phyloP scores from a whole-genome alignment of 2,888 invertebrate species.

The Eurytoma californica region DNA sequence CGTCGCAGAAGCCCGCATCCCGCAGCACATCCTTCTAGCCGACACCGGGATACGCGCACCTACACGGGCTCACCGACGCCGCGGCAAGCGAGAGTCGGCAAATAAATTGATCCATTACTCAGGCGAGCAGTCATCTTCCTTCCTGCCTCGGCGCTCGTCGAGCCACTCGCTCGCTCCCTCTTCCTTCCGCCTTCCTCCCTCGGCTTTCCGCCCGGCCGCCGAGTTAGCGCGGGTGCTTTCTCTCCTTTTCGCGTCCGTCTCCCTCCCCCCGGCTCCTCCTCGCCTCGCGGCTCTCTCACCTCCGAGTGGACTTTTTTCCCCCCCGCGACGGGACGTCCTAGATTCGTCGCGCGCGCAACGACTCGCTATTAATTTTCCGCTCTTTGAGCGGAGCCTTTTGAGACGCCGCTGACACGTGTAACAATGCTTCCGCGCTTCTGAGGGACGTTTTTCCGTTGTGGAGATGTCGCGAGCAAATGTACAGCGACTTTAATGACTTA shows the following conservation, averaged over 20 bases:
- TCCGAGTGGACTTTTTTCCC: slow-evolving; percentile 26
- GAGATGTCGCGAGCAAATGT: not conserved
- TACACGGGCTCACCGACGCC: slow-evolving; percentile 10
- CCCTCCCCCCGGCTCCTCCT: not conserved
- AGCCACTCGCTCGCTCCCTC: not conserved
- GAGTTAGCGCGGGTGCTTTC: slow-evolving; percentile 30
- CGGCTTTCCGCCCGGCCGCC: slow-evolving; percentile 20
- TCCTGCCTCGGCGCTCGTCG: slow-evolving; percentile 62
- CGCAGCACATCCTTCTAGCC: slow-evolving; percentile 71
- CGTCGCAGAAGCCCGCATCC: slow-evolving; percentile 67
- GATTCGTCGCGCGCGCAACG: slow-evolving; percentile 30
- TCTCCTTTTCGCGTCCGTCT: slow-evolving; percentile 18
- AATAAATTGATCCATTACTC: slow-evolving; percentile 74
- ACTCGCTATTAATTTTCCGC: slow-evolving; percentile 45
- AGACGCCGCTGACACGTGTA: slow-evolving; percentile 25
- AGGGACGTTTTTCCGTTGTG: slow-evolving; percentile 5
- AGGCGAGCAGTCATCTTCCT: slow-evolving; percentile 71
- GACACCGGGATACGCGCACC: slow-evolving; percentile 61
- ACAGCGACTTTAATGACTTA: slow-evolving; percentile 24
- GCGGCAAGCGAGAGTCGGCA: slow-evolving; percentile 63
- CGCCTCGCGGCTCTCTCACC: not conserved
- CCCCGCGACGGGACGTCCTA: slow-evolving; percentile 7
- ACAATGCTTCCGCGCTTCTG: slow-evolving; percentile 3
- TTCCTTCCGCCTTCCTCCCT: slow-evolving; percentile 53
- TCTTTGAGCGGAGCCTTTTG: not conserved